A percentile compares a stretch with the other conserved stretches of the same genome.
Evolutionary conservation across 2,113 vertebrate genomes (phyloP).

Genomic region (Dasyornis broadbenti): DNA sequence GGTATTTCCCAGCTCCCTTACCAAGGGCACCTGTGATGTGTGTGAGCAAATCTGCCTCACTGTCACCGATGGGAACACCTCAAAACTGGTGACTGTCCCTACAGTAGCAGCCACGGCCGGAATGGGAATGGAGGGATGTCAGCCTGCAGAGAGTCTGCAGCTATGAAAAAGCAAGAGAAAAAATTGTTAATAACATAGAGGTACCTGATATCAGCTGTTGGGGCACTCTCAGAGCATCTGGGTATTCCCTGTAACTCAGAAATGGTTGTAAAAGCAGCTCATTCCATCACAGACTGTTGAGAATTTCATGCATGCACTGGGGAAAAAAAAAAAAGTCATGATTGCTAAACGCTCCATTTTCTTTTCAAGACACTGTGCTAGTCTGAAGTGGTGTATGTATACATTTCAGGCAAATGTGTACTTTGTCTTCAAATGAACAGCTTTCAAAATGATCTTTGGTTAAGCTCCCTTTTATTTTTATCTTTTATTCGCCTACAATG

Average conservation of each 20-base stretch:
- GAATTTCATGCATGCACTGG: slow-evolving; percentile 43
- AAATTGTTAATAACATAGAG: not conserved
- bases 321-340: not conserved
- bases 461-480: slow-evolving; percentile 79
- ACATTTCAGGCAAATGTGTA: slow-evolving; percentile 74
- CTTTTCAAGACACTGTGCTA: slow-evolving; percentile 62
- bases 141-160: not conserved
- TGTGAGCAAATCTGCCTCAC: not conserved
- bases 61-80: not conserved
- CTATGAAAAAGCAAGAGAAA: not conserved
- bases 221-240: slow-evolving; percentile 4
- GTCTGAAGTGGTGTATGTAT: slow-evolving; percentile 72
- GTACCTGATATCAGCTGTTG: not conserved
- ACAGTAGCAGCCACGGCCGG: not conserved
- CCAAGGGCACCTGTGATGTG: not conserved
- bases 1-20: not conserved
- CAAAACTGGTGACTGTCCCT: not conserved
- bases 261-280: slow-evolving; percentile 45
- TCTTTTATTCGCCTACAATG: slow-evolving; percentile 75
- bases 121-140: not conserved
- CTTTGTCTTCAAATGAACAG: slow-evolving; percentile 79
- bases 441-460: slow-evolving; percentile 79
- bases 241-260: slow-evolving; percentile 4
- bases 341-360: slow-evolving; percentile 60
- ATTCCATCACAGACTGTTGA: slow-evolving; percentile 59